Evolutionary conservation across 2,888 invertebrate species (phyloP).

Genomic region (Dyspetes luteomarginatus): DNA sequence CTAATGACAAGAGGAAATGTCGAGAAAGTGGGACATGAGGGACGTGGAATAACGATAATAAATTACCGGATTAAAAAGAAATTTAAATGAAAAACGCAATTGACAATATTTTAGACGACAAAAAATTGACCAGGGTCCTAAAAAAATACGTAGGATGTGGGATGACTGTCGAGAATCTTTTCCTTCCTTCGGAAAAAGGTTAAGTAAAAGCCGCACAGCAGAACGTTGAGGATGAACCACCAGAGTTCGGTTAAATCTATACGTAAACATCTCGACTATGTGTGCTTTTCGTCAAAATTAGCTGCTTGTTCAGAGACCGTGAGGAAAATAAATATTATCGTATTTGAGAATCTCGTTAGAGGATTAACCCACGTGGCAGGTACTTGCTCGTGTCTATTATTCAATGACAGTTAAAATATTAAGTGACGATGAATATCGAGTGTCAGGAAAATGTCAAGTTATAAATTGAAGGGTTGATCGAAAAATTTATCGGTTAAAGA

Average conservation of each 20-base stretch:
- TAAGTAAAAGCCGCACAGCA: background rate
- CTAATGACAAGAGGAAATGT: background rate
- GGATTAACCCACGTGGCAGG: conserved; percentile 70
- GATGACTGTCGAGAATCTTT: conserved; percentile 11
- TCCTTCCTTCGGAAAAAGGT: background rate
- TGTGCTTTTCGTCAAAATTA: conserved; percentile 72
- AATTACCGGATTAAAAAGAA: background rate
- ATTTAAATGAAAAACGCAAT: background rate
- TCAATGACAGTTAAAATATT: conserved; percentile 2
- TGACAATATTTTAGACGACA: background rate
- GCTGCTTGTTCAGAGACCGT: conserved; percentile 68
- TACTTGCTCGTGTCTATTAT: conserved; percentile 6
- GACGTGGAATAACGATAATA: background rate
- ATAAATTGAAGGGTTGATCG: background rate
- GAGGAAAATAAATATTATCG: conserved; percentile 79
- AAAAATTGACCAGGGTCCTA: background rate
- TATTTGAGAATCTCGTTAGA: conserved; percentile 69
- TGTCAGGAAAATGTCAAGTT: background rate
- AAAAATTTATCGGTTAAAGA: background rate
- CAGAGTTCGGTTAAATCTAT: conserved; percentile 17
- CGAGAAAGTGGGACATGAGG: background rate
- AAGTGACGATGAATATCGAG: background rate
- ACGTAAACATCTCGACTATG: conserved; percentile 53
- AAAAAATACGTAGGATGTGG: conserved; percentile 13
- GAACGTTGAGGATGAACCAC: background rate